Conservation (phyloP, 2,113 vertebrate genomes). For the Pipa parva region DNA sequence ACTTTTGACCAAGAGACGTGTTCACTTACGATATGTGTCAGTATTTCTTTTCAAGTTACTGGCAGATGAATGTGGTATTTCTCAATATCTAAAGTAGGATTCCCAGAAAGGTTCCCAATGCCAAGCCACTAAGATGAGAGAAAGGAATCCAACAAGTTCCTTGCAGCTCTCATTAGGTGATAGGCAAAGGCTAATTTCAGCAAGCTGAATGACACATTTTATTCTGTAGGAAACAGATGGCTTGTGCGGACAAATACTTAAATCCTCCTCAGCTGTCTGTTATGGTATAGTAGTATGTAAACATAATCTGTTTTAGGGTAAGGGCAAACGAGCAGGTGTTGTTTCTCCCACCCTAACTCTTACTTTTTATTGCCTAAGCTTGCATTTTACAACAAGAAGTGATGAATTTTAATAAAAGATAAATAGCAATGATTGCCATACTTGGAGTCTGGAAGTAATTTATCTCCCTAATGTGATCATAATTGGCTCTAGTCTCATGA, state of each 20-base stretch:
- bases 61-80: not conserved
- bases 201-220: constrained; percentile 25
- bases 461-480: too few relatives aligned
- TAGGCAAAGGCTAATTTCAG: constrained; percentile 27
- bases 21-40: not conserved
- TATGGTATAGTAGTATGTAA: not conserved
- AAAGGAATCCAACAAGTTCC: constrained; percentile 22
- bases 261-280: constrained; percentile 34
- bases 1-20: too few relatives aligned
- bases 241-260: constrained; percentile 29
- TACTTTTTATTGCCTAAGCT: too few relatives aligned
- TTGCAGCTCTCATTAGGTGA: constrained; percentile 23
- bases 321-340: not conserved
- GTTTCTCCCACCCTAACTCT: too few relatives aligned
- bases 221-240: constrained; percentile 29
- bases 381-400: too few relatives aligned
- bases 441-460: too few relatives aligned
- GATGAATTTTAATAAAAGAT: too few relatives aligned
- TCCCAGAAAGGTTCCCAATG: constrained; percentile 6
- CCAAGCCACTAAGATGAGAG: not conserved
- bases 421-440: too few relatives aligned
- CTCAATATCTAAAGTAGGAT: constrained; percentile 13
- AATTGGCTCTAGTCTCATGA: too few relatives aligned
- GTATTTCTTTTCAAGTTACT: not conserved
- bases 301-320: not conserved